Evolutionary conservation across 2,797 vertebrate genomes (phyloP), one percentile per base, ranked within the genome.

Genomic region (Syndactyla subalaris): DNA sequence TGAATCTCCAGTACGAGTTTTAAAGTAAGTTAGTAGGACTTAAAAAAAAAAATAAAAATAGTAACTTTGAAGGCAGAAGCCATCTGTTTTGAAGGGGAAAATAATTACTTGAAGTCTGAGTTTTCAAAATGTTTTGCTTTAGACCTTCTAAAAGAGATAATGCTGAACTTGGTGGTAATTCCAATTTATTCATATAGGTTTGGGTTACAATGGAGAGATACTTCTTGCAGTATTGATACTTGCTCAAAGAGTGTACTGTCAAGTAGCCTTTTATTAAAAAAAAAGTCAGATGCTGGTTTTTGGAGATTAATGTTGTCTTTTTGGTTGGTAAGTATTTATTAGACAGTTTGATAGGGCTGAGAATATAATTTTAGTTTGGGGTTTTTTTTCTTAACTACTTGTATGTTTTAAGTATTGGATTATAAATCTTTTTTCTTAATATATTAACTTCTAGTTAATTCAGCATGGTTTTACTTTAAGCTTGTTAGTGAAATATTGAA

Each of bases 401-500:
- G 29, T 79, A 7, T 85, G 41, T 61, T 92, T 87, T 51, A 82
- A 41, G 14, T 88, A 81, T 81, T 91, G 22, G 27, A 41, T 89
- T 90, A 85, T 93, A 80, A 70, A 49, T 75, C 4, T 72, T 76
- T 63, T 90, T 90, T 86, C 67, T 93, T 87, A 82, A 76, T 94
- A 77, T 89, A 61, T 93, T 93, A 93, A 85, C 89, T 85, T 88
- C 38, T 71, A 26, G 39, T 92, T 97, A 96, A 96, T 96, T 94
- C 67, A 77, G 26, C 23, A 15, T 85, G 75, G 74, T 89, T 95
- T 97, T 92, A 92, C 77, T 95, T 96, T 73, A 91, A 92, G 29
- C 93, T 87, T 89, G 39, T 85, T 95, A 87, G 74, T 95, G 88
- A 94, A 96, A 89, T 94, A 95, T 79, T 95, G 90, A 95, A 95